Conservation (phyloP, 2,888 invertebrate genomes). For the Carcina quercana region DNA sequence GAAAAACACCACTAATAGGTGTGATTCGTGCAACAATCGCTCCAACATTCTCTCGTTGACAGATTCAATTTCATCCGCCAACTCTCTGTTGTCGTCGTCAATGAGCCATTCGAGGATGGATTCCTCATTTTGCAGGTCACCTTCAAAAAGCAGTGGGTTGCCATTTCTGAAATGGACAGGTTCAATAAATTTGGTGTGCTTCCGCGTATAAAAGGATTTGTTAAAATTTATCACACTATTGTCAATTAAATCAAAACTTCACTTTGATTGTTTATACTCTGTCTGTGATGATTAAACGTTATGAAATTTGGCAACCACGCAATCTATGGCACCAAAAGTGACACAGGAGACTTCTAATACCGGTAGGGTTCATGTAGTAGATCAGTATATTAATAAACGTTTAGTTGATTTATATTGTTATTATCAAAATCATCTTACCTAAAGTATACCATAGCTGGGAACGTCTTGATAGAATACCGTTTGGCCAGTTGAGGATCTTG, state of each 20-base stretch:
- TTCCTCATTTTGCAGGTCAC: conserved; percentile 93
- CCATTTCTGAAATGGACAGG: conserved; percentile 81
- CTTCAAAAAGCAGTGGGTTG: conserved; percentile 91
- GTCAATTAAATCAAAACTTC: too few species aligned
- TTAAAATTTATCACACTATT: too few species aligned
- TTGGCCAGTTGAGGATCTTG: conserved; percentile 94
- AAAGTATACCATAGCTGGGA: conserved; percentile 93
- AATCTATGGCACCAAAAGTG: too few species aligned
- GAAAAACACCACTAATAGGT: conserved; percentile 92
- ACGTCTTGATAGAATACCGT: conserved; percentile 94
- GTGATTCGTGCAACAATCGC: conserved; percentile 87
- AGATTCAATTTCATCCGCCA: conserved; percentile 95
- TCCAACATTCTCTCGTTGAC: conserved; percentile 93
- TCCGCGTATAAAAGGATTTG: too few species aligned
- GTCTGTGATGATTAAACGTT: too few species aligned
- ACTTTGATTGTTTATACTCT: too few species aligned
- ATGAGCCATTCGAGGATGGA: conserved; percentile 94
- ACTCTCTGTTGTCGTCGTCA: conserved; percentile 93
- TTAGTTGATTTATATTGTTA: too few species aligned
- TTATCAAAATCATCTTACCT: conserved; percentile 54
- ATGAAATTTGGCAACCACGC: too few species aligned
- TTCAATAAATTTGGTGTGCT: too few species aligned
- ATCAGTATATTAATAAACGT: too few species aligned
- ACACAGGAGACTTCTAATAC: too few species aligned
- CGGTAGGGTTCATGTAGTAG: too few species aligned